phyloP scores from a whole-genome alignment of 1,140 invertebrate genomes.

The Aphaenogaster rudis region DNA sequence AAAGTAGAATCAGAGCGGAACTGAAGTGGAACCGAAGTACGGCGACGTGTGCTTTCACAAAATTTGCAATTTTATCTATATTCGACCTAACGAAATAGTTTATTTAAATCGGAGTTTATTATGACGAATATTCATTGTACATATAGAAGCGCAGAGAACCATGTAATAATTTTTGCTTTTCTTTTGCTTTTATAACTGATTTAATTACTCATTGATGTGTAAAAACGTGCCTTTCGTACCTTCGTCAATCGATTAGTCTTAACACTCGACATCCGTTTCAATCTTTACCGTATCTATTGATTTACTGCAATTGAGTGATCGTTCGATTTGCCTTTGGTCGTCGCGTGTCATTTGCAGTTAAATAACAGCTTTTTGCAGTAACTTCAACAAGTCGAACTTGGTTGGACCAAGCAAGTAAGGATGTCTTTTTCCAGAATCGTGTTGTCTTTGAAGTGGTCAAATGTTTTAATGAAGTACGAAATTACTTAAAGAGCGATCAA shows the following conservation, averaged over 20 bases:
- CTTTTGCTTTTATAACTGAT: not conserved
- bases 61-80: conserved; percentile 33
- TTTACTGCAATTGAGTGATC: conserved; percentile 20
- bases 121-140: conserved; percentile 30
- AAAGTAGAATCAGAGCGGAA: not conserved
- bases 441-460: not conserved
- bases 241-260: conserved; percentile 24
- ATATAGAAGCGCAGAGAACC: not conserved
- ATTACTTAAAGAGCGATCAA: not conserved
- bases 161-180: conserved; percentile 12
- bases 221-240: conserved; percentile 34
- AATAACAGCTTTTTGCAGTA: conserved; percentile 33
- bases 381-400: conserved; percentile 49
- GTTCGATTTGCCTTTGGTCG: conserved; percentile 16
- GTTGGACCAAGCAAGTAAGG: conserved; percentile 34
- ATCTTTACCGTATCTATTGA: conserved; percentile 23
- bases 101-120: conserved; percentile 32
- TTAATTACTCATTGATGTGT: conserved; percentile 21
- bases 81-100: conserved; percentile 22
- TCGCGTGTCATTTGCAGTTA: conserved; percentile 22
- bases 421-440: not conserved
- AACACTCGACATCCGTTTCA: not conserved
- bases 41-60: not conserved
- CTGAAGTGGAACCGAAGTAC: not conserved
- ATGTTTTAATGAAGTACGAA: conserved; percentile 21